phyloP scores from a whole-genome alignment of 2,113 vertebrate genomes.

The Pelecanoides urinatrix region DNA sequence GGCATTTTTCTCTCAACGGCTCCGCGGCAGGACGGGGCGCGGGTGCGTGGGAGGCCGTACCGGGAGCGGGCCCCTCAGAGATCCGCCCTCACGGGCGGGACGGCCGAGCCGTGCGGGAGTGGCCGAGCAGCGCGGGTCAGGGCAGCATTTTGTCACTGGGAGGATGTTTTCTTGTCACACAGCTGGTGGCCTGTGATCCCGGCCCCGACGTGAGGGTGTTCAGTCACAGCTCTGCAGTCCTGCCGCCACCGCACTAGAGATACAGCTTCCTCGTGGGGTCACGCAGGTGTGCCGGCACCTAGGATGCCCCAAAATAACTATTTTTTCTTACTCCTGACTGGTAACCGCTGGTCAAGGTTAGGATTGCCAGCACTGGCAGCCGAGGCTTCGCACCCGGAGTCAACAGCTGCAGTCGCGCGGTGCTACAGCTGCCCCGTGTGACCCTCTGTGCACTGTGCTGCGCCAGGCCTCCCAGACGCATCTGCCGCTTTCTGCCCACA shows the following conservation, averaged over 20 bases:
- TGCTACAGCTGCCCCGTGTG: fast-evolving
- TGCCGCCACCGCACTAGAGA: not conserved
- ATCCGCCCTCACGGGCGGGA: not conserved
- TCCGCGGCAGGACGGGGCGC: not conserved
- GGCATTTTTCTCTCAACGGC: not conserved
- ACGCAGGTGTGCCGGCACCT: not conserved
- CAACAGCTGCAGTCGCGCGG: not conserved
- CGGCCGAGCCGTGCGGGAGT: not conserved
- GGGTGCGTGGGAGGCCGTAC: not conserved
- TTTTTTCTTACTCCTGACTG: not conserved
- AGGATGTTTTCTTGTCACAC: not conserved
- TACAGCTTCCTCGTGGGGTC: not conserved
- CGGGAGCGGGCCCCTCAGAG: not conserved
- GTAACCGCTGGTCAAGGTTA: not conserved
- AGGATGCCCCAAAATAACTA: not conserved
- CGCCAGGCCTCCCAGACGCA: fast-evolving
- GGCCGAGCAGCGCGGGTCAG: not conserved
- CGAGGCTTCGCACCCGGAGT: fast-evolving
- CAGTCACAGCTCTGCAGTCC: not conserved
- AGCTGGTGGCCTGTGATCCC: not conserved
- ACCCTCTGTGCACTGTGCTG: fast-evolving
- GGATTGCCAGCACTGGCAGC: not conserved
- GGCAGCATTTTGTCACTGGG: not conserved
- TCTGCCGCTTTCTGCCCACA: not conserved
- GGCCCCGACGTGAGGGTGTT: not conserved